Evolutionary conservation across 2,888 invertebrate genomes (phyloP), one percentile per base, ranked within the genome.

Genomic region (Noctuana brunneofusca): DNA sequence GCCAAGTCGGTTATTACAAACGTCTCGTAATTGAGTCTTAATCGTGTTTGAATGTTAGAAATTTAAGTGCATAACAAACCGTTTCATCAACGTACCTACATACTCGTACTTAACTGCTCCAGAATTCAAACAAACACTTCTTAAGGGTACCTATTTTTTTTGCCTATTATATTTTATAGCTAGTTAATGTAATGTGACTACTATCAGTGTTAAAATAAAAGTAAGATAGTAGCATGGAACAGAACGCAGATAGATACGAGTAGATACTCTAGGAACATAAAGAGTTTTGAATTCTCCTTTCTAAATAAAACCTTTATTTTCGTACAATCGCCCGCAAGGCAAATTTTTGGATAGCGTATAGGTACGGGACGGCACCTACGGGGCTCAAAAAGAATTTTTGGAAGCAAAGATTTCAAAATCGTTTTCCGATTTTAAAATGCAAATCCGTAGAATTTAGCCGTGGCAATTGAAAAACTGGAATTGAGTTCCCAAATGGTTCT

Each of bases 371-470:
- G 30, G 43, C 16, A 18, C 16, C 18, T n/a, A n/a, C n/a, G n/a
- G n/a, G n/a, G 58, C 46, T 38, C 8, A 60, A 50, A 56, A 49
- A 30, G 49, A 27, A 41, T 55, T 62, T 62, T 56, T 49, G 62
- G 59, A 49, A 49, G 49, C 58, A 58, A 30, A 62, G 41, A 56
- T 41, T 41, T 41, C 27, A 62, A 18, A 62, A 56, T 56, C 41
- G 54, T 56, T 56, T 62, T 55, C 55, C 62, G 50, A 62, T 62
- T 62, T 55, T 50, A 56, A 62, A 62, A 62, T 54, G 62, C 50
- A 62, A 62, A 62, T 62, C 62, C 55, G 55, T 55, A 50, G 62
- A 62, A 62, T 62, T 62, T 55, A 62, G 55, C 62, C 49, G 56
- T 41, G 48, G 60, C 60, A 55, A 62, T 62, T 62, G 54, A 62